Evolutionary conservation across 2,797 vertebrate genomes (phyloP), one percentile per base, ranked within the genome.

Genomic region (Eremophila alpestris): DNA sequence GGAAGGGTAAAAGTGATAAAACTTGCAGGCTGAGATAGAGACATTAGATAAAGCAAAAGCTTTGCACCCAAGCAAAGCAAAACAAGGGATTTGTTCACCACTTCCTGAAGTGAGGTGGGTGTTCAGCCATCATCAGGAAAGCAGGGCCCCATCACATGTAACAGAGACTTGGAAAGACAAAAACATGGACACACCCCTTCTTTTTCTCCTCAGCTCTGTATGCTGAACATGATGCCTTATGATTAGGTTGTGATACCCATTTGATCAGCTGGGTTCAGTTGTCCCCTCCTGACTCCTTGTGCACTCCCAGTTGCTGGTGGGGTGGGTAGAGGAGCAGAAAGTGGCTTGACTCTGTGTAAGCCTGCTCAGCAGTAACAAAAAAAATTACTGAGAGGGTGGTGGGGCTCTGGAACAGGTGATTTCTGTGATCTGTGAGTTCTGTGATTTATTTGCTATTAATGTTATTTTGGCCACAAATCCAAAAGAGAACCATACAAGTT

Each of bases 71-170:
- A 69, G 48, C 22, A 60, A 84, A 58, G 29, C 34, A 62, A 83
- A 70, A 16, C 16, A 54, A 49, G 26, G 52, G 16, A 70, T 79
- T 75, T 2, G 11, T 79, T 67, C 54, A 14, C 20, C 1, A 2
- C 41, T 70, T 56, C 32, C 34, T 17, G 22, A 23, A 0, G 2
- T n/a, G 52, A 11, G 46, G 15, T 26, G 38, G 23, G 13, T 22
- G 5, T 64, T 84, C 51, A 41, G 32, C 27, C 22, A 11, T 32
- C 30, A 10, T 26, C 29, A 65, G 38, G 26, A 62, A 52, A 69
- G 32, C 55, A 48, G 51, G 6, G 34, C 10, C 54, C 14, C 17
- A 22, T 74, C 24, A 36, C 0, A 0, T 0, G 0, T 48, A 22
- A 45, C 0, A 11, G 14, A 46, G 55, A 41, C 26, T 54, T 73